Evolutionary conservation across 1,140 invertebrate genomes (phyloP), one percentile per base, ranked within the genome.

Genomic region (Neodiprion fabricii): DNA sequence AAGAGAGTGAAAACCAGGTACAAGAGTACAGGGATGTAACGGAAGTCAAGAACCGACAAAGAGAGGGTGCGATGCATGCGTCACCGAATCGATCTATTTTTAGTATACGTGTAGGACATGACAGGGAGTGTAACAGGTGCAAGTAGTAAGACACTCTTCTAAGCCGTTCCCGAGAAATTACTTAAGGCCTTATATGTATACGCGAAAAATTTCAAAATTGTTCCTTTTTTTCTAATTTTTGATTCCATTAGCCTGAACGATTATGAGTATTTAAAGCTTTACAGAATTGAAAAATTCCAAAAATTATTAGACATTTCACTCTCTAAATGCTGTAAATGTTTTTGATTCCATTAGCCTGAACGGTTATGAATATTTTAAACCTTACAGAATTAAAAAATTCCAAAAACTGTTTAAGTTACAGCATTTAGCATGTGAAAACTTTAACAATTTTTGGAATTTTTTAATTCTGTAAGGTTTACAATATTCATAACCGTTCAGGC

Each of bases 261-360:
- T 70, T 4, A 70, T 11, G 68, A 70, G 10, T 70, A 28, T 70
- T 40, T 70, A 48, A 40, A 70, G 40, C 68, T 70, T 70, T 9
- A 70, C 68, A 70, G 68, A 70, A 70, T 70, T 70, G 23, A 28
- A 70, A 70, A 70, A 23, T 23, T 70, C 68, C 68, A 70, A 70
- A 28, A 70, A 70, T 70, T n/a, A 17, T 17, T 17, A 17, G 0
- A 17, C 0, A 17, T 17, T 17, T 17, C 17, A 17, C 17, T 17
- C 17, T 17, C 17, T 17, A 17, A 17, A 17, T 17, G 17, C 17
- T 17, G 17, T 17, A 17, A 17, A 17, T 17, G 17, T 28, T 70
- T 70, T 40, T 21, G n/a, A 70, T 70, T 70, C 68, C 23, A 70
- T 70, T 70, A 70, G 69, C 69, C 28, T 70, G 69, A 70, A 70